Evolutionary conservation across 2,113 vertebrate genomes (phyloP).

Genomic region (Elephantulus edwardii): DNA sequence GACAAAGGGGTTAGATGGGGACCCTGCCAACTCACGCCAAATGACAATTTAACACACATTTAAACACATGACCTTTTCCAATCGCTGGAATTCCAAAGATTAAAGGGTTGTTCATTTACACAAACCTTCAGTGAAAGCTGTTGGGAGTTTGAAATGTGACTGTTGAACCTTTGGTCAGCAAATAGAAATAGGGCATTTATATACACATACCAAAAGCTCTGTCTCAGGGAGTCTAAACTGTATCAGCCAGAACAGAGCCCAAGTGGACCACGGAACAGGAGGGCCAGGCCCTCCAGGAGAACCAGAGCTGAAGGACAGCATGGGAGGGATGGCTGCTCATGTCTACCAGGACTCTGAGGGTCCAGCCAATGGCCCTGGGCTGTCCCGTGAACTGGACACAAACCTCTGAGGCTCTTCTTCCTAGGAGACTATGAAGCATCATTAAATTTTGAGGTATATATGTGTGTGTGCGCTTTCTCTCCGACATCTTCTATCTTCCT

Average conservation of each 20-base stretch:
- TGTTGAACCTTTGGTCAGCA: neutral
- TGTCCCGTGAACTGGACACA: neutral
- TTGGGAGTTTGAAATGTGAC: neutral
- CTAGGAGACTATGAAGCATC: neutral
- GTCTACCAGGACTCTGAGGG: neutral
- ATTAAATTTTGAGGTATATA: neutral
- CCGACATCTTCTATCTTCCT: neutral
- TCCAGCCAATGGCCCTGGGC: neutral
- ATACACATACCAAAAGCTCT: neutral
- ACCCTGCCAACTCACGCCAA: neutral
- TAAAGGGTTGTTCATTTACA: neutral
- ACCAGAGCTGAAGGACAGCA: neutral
- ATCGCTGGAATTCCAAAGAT: neutral
- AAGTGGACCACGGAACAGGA: fast-evolving
- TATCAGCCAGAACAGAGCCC: neutral
- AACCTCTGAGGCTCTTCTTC: neutral
- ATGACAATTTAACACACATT: neutral
- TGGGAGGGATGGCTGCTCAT: neutral
- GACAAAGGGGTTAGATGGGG: neutral
- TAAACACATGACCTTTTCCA: neutral
- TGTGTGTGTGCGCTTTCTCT: neutral
- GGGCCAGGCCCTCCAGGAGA: neutral
- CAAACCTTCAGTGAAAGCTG: neutral
- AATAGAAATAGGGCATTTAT: neutral
- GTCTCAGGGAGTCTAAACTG: neutral